Evolutionary conservation across 2,888 invertebrate genomes (phyloP).

Genomic region (Hetaerina titia): DNA sequence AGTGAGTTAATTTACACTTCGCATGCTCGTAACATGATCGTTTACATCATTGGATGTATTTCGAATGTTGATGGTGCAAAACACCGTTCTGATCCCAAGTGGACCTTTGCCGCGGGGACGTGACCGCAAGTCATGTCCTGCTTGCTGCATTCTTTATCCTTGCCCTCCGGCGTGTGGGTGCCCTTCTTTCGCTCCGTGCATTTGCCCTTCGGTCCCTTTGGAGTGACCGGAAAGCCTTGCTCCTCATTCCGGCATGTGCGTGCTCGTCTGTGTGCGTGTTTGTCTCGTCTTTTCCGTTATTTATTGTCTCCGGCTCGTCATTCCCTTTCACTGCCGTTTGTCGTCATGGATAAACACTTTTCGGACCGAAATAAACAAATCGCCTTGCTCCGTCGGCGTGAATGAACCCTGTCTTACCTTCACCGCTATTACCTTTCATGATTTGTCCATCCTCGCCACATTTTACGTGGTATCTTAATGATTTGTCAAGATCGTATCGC

Average conservation of each 20-base stretch:
- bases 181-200: background rate
- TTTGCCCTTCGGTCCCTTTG: background rate
- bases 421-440: background rate
- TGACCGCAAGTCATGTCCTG: background rate
- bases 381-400: background rate
- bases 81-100: background rate
- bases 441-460: conserved; percentile 8
- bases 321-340: background rate
- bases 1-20: too few species aligned
- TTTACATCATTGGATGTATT: too few species aligned
- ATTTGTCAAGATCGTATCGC: conserved; percentile 47
- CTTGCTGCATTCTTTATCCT: background rate
- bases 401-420: background rate
- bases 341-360: conserved; percentile 32
- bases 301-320: background rate
- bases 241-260: background rate
- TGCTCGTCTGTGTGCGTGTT: background rate
- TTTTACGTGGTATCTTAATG: conserved; percentile 22
- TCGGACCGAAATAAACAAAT: background rate
- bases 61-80: background rate
- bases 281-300: background rate
- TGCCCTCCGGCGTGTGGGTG: background rate
- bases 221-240: background rate
- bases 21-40: too few species aligned
- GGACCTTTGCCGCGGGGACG: background rate